These are phyloP conservation scores for Actinemys pallida DNA, from an alignment of 2,113 vertebrate genomes.

Conservation along the genomic window DNA sequence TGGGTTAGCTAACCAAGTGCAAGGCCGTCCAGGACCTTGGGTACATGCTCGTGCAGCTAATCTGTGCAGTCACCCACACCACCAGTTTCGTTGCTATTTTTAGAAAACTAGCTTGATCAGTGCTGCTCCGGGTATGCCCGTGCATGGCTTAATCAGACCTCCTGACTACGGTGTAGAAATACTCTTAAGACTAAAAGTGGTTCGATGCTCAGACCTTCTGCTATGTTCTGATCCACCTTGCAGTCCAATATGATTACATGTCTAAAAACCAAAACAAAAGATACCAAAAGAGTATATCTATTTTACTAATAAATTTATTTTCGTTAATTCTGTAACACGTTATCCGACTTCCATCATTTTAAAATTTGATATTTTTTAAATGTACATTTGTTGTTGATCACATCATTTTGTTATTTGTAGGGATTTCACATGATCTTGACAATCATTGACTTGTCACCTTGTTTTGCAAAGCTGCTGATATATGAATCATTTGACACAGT, in stretches of 20 bases:
- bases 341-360: background rate
- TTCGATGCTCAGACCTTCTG: background rate
- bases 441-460: conserved; percentile 86
- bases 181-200: background rate
- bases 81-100: background rate
- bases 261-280: background rate
- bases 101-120: background rate
- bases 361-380: background rate
- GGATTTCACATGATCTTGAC: conserved; percentile 86
- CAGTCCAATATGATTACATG: background rate
- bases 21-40: background rate
- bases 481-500: conserved; percentile 88
- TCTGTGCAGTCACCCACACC: background rate
- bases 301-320: background rate
- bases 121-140: background rate
- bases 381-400: background rate
- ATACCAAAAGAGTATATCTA: rapidly evolving
- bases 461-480: conserved; percentile 86
- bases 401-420: conserved; percentile 72
- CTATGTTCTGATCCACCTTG: background rate
- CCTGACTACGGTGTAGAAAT: background rate
- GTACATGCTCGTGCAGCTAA: background rate
- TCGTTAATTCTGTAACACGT: background rate
- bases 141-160: background rate
- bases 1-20: background rate